Base-by-base conservation (phyloP, 2,113 vertebrate species). In the Daboia siamensis region DNA sequence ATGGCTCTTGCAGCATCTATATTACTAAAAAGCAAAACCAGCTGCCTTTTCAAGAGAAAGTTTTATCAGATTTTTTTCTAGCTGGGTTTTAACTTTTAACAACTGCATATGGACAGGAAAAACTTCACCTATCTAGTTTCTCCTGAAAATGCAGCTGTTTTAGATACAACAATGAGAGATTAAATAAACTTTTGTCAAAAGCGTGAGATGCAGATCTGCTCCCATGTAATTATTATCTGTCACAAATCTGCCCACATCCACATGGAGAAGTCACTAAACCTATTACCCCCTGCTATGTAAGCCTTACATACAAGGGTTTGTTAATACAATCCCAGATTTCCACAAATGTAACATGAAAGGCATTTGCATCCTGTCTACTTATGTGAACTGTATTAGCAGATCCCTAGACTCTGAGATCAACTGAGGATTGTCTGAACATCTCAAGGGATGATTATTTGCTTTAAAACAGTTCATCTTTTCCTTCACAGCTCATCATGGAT, bases 401-500 rank as follows among this genome's bases (percentile, higher is more conserved):
- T 95, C 95, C 94, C 94, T 29, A 17, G 21, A 44, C 46, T 24
- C 15, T 61, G 95, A 97, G 97, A 96, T 93, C 95, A 96, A 95
- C 93, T 96, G 96, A 96, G 94, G 61, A 91, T 94, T 96, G 94
- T 95, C 96, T 96, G 90, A 96, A 96, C 95, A 95, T 96, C 96
- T 97, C 91, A 89, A 94, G 95, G 94, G 95, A 93, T 95, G 93
- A 95, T 94, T 96, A 96, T 97, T 97, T 97, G 95, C 95, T 92
- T 97, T 96, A 96, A 95, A 96, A 95, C 97, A 96, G 95, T 96
- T 97, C 96, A 96, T 97, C 95, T 97, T 96, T 97, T 96, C 93
- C 94, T 95, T 97, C 97, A 96, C 97, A 97, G 96, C 89, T 97
- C 96, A 97, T 97, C 96, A 97, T 94, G 94, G 94, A 94, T 89